These are phyloP conservation scores for Anthopleura xanthogrammica DNA, from an alignment of 92 coral and sea anemone genomes.

Conservation along the genomic window DNA sequence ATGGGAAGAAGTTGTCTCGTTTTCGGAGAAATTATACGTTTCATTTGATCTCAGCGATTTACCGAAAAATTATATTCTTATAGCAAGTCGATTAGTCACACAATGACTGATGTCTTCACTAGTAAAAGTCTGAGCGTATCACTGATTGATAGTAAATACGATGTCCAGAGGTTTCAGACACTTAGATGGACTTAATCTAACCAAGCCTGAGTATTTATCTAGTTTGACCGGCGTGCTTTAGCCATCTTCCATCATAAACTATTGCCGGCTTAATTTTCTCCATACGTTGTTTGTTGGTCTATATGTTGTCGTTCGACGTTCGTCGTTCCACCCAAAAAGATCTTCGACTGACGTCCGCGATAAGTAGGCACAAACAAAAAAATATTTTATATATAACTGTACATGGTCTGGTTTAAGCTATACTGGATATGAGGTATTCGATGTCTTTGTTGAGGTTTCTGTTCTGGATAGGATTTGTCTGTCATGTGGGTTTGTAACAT, in stretches of 20 bases:
- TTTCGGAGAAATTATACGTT: background rate
- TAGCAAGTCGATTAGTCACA: background rate
- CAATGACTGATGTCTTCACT: too few relatives aligned
- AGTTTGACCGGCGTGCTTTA: too few relatives aligned
- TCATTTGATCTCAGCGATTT: background rate
- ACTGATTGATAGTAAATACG: too few relatives aligned
- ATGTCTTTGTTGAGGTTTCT: background rate
- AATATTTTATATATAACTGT: background rate
- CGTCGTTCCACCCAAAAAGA: background rate
- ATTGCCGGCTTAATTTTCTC: too few relatives aligned
- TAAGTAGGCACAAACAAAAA: background rate
- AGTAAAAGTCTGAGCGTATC: too few relatives aligned
- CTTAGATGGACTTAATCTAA: too few relatives aligned
- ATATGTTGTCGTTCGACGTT: background rate
- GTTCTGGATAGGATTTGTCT: constrained; percentile 9
- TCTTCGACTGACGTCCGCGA: background rate
- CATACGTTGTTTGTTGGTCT: too few relatives aligned
- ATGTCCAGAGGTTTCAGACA: too few relatives aligned
- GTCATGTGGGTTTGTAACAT: background rate
- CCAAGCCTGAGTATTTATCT: too few relatives aligned
- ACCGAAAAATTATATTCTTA: background rate
- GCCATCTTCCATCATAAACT: too few relatives aligned
- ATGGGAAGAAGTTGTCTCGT: background rate
- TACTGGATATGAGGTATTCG: background rate
- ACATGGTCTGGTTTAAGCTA: background rate